Evolutionary conservation across 2,888 invertebrate species (phyloP), one percentile per base, ranked within the genome.

Genomic region (Apodemia duryi): DNA sequence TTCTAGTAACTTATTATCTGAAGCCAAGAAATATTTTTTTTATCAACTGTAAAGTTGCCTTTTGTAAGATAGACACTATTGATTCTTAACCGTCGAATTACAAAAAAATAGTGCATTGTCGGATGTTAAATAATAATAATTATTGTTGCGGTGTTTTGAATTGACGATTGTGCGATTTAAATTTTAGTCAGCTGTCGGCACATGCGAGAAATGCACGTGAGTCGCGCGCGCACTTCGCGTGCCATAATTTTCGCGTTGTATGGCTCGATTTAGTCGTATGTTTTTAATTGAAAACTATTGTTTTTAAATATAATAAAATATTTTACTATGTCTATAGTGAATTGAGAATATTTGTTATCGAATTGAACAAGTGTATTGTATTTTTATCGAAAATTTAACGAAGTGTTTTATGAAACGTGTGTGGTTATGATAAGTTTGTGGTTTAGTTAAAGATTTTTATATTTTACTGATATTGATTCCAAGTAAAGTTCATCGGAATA

Each of bases 101-200:
- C 82, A 80, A 88, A 88, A 87, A 89, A 84, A 84, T 85, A 75
- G 77, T 79, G 77, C 78, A 80, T 72, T 80, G 84, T 86, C 49
- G 49, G 35, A 35, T 57, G 13, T 57, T 21, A 51, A 54, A 54
- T 54, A 60, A 60, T 60, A 85, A 85, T 87, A 85, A 85, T 87
- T 85, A 72, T 74, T 72, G 82, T 81, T 76, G 81, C 78, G 86
- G 83, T 86, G 85, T 88, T 86, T 86, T 85, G 87, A 84, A 87
- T 88, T 85, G 86, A 35, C 57, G 57, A 60, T n/a, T 35, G 57
- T 60, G 57, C 86, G 84, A 84, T 87, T 65, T 51, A 61, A 63
- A 63, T 43, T 63, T 63, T 90, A 91, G 91, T 91, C 88, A 91
- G 90, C 88, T 90, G 90, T 85, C 84, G 85, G 86, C 88, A 82